Evolutionary conservation across 2,113 vertebrate species (phyloP).

Genomic region (Stegastes partitus): DNA sequence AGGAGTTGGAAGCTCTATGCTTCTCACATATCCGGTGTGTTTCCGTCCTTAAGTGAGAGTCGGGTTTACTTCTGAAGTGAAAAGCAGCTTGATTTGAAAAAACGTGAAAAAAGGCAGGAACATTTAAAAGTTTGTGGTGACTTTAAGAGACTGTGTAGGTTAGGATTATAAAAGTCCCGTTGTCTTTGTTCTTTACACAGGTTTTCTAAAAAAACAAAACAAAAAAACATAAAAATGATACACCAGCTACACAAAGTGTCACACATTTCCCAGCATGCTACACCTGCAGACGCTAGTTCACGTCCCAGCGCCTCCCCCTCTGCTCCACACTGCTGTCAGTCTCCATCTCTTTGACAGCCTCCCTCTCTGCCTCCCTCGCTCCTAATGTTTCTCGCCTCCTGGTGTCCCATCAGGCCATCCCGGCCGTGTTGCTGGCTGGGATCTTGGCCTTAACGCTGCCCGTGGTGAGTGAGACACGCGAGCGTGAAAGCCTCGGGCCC

Average conservation of each 20-base stretch:
- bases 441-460: constrained; percentile 22
- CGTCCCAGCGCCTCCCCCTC: not conserved
- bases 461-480: constrained; percentile 41
- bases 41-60: no score
- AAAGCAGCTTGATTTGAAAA: no score
- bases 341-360: constrained; percentile 38
- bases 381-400: constrained; percentile 16
- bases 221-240: not conserved
- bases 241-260: not conserved
- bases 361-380: not conserved
- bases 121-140: no score
- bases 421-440: constrained; percentile 20
- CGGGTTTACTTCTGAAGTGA: no score
- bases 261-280: not conserved
- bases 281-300: constrained; percentile 9
- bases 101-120: no score
- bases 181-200: no score
- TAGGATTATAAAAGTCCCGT: no score
- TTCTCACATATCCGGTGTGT: no score
- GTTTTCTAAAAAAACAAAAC: no score
- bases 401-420: constrained; percentile 25
- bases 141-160: no score
- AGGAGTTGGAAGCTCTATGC: no score
- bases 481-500: constrained; percentile 13
- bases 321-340: not conserved